Conservation (phyloP, 2,888 invertebrate species). For the Blomia tropicalis region DNA sequence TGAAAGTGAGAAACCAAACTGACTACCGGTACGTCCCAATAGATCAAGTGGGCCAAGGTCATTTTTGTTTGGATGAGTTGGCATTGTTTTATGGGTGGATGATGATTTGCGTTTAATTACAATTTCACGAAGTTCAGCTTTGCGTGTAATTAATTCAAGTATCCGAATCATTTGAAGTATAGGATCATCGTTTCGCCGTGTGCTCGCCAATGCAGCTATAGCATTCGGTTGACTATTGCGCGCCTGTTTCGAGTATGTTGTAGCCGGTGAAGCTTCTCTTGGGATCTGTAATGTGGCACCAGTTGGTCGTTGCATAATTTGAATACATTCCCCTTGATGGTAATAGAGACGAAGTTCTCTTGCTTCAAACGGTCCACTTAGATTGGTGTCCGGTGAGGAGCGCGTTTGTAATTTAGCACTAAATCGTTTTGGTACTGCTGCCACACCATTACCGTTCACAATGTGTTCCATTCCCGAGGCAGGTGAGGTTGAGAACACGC, state of each 20-base stretch:
- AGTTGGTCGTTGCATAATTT: constrained; percentile 41
- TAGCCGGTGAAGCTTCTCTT: not conserved
- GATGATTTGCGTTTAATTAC: constrained; percentile 15
- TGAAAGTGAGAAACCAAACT: not conserved
- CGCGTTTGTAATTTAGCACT: too few relatives aligned
- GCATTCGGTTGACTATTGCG: not conserved
- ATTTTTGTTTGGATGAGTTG: not conserved
- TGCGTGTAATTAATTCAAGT: constrained; percentile 2
- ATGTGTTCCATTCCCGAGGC: not conserved
- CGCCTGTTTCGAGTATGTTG: not conserved
- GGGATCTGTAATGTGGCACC: not conserved
- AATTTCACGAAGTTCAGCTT: constrained; percentile 10
- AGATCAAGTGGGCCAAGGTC: not conserved
- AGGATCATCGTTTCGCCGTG: constrained; percentile 2
- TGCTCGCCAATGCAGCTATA: not conserved
- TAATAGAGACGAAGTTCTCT: constrained; percentile 48
- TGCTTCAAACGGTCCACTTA: not conserved
- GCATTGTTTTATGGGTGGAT: not conserved
- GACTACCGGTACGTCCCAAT: not conserved
- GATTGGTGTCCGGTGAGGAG: too few relatives aligned
- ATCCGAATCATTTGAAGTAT: not conserved
- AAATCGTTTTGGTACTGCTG: not conserved
- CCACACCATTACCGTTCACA: not conserved
- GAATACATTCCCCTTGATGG: constrained; percentile 82
- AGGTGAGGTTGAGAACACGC: constrained; percentile 8